These are phyloP conservation scores for Ceraclea dissimilis DNA, from an alignment of 2,888 invertebrate species.

Conservation along the genomic window DNA sequence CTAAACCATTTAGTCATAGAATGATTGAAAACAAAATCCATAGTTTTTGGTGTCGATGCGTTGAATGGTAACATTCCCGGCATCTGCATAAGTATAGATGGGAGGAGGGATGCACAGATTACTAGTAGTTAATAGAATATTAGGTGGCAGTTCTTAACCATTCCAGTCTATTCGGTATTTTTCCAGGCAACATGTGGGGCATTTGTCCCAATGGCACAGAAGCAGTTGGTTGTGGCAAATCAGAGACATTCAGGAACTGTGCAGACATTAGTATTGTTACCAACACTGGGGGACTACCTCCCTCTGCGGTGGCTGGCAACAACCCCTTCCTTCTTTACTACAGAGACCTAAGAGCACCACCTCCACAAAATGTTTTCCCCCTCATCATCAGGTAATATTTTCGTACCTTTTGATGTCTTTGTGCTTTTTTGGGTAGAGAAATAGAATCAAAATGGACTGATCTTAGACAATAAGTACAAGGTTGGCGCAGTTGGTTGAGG, in stretches of 20 bases:
- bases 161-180: too few relatives aligned
- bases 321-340: slow-evolving; percentile 74
- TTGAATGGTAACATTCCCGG: too few relatives aligned
- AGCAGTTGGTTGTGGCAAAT: slow-evolving; percentile 81
- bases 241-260: slow-evolving; percentile 87
- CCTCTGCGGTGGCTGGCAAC: slow-evolving; percentile 48
- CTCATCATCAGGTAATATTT: slow-evolving; percentile 61
- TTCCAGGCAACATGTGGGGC: slow-evolving; percentile 85
- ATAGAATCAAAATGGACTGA: background rate
- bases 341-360: slow-evolving; percentile 57
- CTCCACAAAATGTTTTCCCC: slow-evolving; percentile 59
- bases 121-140: too few relatives aligned
- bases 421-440: background rate
- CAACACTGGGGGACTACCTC: slow-evolving; percentile 66
- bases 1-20: too few relatives aligned
- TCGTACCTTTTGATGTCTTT: background rate
- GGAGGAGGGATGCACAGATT: too few relatives aligned
- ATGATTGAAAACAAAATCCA: too few relatives aligned
- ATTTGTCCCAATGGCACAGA: slow-evolving; percentile 78
- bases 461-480: background rate
- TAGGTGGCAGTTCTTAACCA: too few relatives aligned
- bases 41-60: too few relatives aligned
- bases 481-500: too few relatives aligned
- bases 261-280: slow-evolving; percentile 79
- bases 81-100: too few relatives aligned